phyloP scores from a whole-genome alignment of 92 coral and sea anemone species.

The Porites cylindrica region DNA sequence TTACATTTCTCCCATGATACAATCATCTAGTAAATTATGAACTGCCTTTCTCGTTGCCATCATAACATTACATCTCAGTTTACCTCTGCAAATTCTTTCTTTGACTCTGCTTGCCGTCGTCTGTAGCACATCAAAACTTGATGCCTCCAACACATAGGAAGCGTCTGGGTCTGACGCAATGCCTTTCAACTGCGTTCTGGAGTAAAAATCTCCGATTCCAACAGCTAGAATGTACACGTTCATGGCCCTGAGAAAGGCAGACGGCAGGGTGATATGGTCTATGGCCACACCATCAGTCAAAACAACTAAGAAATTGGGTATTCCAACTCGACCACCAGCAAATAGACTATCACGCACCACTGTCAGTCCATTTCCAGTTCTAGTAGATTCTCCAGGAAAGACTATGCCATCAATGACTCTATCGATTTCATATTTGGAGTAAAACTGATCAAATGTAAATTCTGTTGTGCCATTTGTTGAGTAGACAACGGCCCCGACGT shows the following conservation, averaged over 20 bases:
- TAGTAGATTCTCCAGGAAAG: constrained; percentile 5
- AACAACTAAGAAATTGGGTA: constrained; percentile 12
- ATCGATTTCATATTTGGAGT: constrained; percentile 17
- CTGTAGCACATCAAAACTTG: not conserved
- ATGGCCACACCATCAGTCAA: constrained; percentile 2
- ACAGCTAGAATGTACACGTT: constrained; percentile 37
- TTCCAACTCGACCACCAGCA: constrained; percentile 8
- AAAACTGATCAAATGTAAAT: constrained; percentile 10
- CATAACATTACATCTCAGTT: not conserved
- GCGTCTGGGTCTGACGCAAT: constrained; percentile 20
- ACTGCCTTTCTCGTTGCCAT: not conserved
- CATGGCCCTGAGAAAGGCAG: constrained; percentile 43
- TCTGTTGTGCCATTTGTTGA: constrained; percentile 1
- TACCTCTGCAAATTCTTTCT: constrained; percentile 10
- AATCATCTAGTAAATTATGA: no score
- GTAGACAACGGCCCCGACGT: constrained; percentile 19
- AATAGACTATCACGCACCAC: constrained; percentile 8
- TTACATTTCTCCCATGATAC: no score
- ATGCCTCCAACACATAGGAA: constrained; percentile 3
- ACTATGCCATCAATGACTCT: not conserved
- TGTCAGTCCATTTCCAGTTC: constrained; percentile 6
- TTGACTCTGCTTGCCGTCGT: not conserved
- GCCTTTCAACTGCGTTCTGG: not conserved
- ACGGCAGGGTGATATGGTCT: constrained; percentile 3
- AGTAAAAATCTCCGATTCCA: constrained; percentile 35